phyloP scores from a whole-genome alignment of 2,888 invertebrate genomes.

The Nymphalis polychloros region DNA sequence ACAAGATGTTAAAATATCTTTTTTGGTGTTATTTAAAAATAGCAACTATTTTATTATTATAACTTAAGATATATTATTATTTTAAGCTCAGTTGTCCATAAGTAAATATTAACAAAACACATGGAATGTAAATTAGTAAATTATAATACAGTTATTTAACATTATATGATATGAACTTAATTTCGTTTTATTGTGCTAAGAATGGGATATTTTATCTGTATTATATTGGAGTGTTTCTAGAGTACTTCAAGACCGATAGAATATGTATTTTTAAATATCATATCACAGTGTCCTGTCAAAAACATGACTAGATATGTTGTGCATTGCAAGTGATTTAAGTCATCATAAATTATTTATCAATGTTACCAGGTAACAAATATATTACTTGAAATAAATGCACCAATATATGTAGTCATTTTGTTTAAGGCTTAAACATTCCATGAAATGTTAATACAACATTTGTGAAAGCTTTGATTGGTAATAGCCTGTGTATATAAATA shows the following conservation, averaged over 20 bases:
- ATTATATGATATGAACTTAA: slow-evolving; percentile 5
- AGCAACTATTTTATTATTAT: neutral
- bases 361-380: slow-evolving; percentile 27
- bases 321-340: slow-evolving; percentile 35
- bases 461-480: slow-evolving; percentile 68
- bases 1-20: slow-evolving; percentile 39
- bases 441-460: slow-evolving; percentile 66
- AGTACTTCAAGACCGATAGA: slow-evolving; percentile 60
- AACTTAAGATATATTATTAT: too few species aligned
- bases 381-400: slow-evolving; percentile 44
- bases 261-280: slow-evolving; percentile 57
- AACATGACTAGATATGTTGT: slow-evolving; percentile 65
- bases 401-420: slow-evolving; percentile 65
- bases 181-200: slow-evolving; percentile 60
- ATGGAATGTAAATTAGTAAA: neutral
- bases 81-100: too few species aligned
- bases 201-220: slow-evolving; percentile 58
- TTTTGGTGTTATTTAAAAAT: neutral
- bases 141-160: neutral
- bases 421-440: slow-evolving; percentile 78
- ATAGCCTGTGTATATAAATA: slow-evolving; percentile 48
- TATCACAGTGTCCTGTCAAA: slow-evolving; percentile 60
- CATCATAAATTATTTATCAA: slow-evolving; percentile 15
- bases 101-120: neutral
- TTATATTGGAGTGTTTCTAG: slow-evolving; percentile 73